Conservation (phyloP, 2,113 vertebrate species). For the Colius striatus region DNA sequence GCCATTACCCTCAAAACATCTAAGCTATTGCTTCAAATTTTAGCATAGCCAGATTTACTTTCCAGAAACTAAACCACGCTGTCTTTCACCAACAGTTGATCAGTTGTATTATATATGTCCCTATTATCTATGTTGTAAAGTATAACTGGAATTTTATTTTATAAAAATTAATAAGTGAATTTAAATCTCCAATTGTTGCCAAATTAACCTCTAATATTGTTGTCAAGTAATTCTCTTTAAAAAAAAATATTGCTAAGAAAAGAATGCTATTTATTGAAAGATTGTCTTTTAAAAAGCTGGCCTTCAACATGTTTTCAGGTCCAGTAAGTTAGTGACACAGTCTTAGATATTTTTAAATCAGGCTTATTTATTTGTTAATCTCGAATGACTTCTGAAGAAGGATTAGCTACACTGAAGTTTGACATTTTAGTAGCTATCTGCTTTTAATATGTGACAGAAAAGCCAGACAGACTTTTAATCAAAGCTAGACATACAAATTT, state of each 20-base stretch:
- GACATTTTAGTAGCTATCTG: slow-evolving; percentile 26
- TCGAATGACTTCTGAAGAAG: background rate
- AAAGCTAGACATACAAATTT: background rate
- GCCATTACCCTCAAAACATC: background rate
- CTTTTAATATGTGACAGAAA: slow-evolving; percentile 22
- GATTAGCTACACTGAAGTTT: slow-evolving; percentile 15
- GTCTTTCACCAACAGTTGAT: background rate
- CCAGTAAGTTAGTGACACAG: background rate
- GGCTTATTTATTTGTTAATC: slow-evolving; percentile 24
- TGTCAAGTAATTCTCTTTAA: background rate
- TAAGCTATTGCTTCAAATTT: background rate
- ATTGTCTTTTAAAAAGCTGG: background rate
- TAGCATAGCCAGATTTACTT: background rate
- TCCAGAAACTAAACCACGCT: background rate
- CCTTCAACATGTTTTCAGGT: background rate
- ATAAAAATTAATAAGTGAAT: background rate
- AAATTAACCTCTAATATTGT: background rate
- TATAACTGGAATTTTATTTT: background rate
- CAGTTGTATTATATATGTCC: background rate
- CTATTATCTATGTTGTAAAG: background rate
- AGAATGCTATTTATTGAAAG: background rate
- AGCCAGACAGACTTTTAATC: slow-evolving; percentile 18
- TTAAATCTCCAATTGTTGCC: background rate
- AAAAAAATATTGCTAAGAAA: background rate
- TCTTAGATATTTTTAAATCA: slow-evolving; percentile 17